A percentile compares a stretch with the other conserved stretches of the same genome.
phyloP scores from a whole-genome alignment of 2,113 vertebrate genomes.

The Oxyura jamaicensis region DNA sequence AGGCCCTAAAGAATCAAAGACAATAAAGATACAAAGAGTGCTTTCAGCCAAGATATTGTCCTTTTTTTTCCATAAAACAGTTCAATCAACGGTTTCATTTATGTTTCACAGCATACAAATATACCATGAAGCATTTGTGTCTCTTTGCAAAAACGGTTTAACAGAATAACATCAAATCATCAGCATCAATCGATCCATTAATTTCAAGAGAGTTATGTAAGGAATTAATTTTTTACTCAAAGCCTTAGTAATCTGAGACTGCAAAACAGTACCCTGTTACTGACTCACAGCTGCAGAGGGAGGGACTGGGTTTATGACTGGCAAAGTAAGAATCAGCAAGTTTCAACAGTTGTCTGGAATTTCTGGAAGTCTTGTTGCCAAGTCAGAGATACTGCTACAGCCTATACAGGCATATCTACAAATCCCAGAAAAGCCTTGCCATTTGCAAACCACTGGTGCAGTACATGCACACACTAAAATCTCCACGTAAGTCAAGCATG shows the following conservation, averaged over 20 bases:
- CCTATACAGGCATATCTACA: neutral
- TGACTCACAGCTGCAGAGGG: slow-evolving; percentile 12
- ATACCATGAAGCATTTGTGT: neutral
- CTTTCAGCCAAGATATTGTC: neutral
- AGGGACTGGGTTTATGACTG: neutral
- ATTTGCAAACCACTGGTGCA: neutral
- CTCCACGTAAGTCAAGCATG: neutral
- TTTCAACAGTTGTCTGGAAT: neutral
- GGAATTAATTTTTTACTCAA: slow-evolving; percentile 3
- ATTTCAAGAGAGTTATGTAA: neutral
- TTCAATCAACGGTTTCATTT: neutral
- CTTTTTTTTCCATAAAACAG: neutral
- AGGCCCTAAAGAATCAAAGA: neutral
- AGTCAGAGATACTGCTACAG: neutral
- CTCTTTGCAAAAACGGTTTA: neutral
- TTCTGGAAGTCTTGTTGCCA: neutral
- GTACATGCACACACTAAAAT: neutral
- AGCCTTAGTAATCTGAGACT: neutral
- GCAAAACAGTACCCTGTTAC: neutral
- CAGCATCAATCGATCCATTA: slow-evolving; percentile 4
- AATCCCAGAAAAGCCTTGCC: neutral
- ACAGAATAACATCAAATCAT: neutral
- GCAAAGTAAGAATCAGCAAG: neutral
- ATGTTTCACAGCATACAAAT: neutral
- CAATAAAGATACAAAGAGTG: neutral